Conservation (phyloP, 2,888 invertebrate genomes). For the Polymixis flavicincta region DNA sequence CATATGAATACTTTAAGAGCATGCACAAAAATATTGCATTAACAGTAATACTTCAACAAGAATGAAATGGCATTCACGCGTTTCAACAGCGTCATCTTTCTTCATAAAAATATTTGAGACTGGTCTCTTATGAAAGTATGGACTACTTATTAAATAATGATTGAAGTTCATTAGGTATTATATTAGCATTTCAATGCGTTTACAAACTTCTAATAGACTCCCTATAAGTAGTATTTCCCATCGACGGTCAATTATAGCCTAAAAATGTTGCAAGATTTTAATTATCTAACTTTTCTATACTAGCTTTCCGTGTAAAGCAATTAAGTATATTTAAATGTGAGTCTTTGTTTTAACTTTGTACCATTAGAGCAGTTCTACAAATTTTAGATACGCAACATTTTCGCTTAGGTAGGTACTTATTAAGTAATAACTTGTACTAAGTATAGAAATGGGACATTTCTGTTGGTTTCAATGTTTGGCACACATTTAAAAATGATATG, state of each 20-base stretch:
- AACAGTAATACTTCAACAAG: constrained; percentile 71
- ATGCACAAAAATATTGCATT: constrained; percentile 82
- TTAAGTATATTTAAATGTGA: constrained; percentile 55
- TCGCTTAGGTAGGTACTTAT: constrained; percentile 51
- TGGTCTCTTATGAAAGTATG: constrained; percentile 59
- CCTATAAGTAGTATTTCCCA: constrained; percentile 35
- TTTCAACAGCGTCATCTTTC: constrained; percentile 43
- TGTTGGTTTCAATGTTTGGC: constrained; percentile 80
- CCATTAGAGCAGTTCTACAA: constrained; percentile 59
- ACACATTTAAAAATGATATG: constrained; percentile 82
- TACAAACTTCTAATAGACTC: constrained; percentile 50
- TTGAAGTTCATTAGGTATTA: constrained; percentile 39
- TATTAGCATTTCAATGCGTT: constrained; percentile 49
- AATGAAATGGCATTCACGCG: constrained; percentile 69
- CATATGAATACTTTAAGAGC: constrained; percentile 77
- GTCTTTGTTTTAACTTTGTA: constrained; percentile 69
- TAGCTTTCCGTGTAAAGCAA: constrained; percentile 39
- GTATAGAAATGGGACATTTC: constrained; percentile 80
- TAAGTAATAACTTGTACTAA: constrained; percentile 61
- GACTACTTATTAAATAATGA: constrained; percentile 47
- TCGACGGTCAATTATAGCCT: constrained; percentile 30
- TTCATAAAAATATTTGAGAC: constrained; percentile 67
- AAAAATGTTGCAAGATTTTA: constrained; percentile 39
- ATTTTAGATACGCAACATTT: constrained; percentile 49
- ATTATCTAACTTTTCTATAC: constrained; percentile 26